phyloP scores from a whole-genome alignment of 2,113 vertebrate species.

The Varanus salvator region DNA sequence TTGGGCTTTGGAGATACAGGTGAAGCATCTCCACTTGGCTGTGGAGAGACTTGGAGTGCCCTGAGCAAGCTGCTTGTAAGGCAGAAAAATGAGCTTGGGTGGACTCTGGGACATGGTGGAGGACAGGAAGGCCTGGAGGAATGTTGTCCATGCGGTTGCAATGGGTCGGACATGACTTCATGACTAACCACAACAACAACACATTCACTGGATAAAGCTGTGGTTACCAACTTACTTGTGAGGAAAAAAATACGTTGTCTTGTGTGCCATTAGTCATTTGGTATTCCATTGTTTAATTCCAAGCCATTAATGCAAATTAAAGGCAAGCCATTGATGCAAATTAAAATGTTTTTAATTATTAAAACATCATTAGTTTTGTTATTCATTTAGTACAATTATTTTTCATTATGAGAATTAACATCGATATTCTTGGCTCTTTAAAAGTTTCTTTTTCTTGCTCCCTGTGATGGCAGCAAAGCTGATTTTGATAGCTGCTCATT shows the following conservation, averaged over 20 bases:
- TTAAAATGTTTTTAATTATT: not conserved
- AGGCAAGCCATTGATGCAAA: not conserved
- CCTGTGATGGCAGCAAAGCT: not conserved
- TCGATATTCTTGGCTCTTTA: not conserved
- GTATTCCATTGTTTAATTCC: not conserved
- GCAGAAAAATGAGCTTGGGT: not conserved
- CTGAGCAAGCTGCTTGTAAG: too few relatives aligned
- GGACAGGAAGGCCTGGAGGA: too few relatives aligned
- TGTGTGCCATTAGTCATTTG: not conserved
- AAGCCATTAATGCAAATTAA: not conserved
- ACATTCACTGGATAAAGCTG: slow-evolving; percentile 25
- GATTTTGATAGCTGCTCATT: not conserved
- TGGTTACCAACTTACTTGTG: slow-evolving; percentile 40
- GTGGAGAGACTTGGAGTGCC: too few relatives aligned
- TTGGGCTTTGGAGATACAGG: not conserved
- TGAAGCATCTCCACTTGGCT: not conserved
- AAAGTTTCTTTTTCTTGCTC: not conserved
- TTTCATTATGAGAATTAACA: not conserved
- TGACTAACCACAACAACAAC: too few relatives aligned
- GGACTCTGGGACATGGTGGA: too few relatives aligned
- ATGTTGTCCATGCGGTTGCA: too few relatives aligned
- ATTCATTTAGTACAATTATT: not conserved
- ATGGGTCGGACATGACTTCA: too few relatives aligned
- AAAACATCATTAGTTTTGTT: not conserved
- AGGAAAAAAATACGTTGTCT: not conserved